Evolutionary conservation across 2,888 invertebrate genomes (phyloP).

Genomic region (Drosophila lutescens): DNA sequence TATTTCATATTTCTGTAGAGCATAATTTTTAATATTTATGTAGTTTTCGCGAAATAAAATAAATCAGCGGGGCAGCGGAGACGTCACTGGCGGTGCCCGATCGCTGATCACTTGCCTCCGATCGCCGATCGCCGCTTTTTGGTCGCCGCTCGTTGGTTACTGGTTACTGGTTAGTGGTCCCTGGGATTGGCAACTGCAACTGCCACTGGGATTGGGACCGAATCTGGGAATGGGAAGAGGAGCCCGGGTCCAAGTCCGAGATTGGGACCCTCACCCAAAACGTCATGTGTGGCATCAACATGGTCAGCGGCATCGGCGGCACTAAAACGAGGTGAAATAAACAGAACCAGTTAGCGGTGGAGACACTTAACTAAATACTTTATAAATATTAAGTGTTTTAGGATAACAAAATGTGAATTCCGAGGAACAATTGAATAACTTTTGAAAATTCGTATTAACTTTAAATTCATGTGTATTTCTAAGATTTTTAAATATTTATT

Average conservation of each 20-base stretch:
- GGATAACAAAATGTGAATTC: too few relatives aligned
- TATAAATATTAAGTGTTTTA: too few relatives aligned
- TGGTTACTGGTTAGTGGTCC: constrained; percentile 25
- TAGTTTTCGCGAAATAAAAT: constrained; percentile 72
- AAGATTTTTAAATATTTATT: too few relatives aligned
- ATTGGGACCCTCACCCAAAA: constrained; percentile 46
- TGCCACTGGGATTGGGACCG: constrained; percentile 34
- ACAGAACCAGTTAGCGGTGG: constrained; percentile 54
- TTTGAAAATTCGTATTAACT: too few relatives aligned
- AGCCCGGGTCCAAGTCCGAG: constrained; percentile 9
- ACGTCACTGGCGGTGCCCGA: constrained; percentile 52
- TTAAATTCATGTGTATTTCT: too few relatives aligned
- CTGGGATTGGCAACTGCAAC: constrained; percentile 28
- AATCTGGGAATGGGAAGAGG: constrained; percentile 23
- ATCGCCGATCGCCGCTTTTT: constrained; percentile 4
- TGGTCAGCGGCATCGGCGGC: constrained; percentile 41
- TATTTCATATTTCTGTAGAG: constrained; percentile 71
- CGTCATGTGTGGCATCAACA: constrained; percentile 74
- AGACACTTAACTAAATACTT: constrained; percentile 13
- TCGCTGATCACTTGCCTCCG: constrained; percentile 27
- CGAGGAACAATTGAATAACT: too few relatives aligned
- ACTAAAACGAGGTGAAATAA: constrained; percentile 45
- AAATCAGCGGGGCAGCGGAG: constrained; percentile 69
- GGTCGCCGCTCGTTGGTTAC: not conserved
- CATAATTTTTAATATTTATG: constrained; percentile 77